Base-by-base conservation (phyloP, 2,797 vertebrate genomes). In the Semotilus atromaculatus region DNA sequence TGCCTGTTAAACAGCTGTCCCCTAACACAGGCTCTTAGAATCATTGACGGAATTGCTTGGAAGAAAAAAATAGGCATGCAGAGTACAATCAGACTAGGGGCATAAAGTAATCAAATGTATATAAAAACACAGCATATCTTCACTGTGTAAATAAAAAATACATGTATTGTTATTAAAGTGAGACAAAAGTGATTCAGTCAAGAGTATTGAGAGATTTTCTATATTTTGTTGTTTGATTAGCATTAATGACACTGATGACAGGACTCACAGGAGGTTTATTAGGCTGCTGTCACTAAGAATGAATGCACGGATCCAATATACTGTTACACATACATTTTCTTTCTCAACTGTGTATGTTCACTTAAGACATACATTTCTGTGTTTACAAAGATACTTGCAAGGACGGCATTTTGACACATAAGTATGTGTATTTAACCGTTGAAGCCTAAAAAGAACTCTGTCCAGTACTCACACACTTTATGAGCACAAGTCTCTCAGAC, bases 1-100 rank as follows among this genome's bases (percentile, higher is more conserved):
- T 86, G 71, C 34, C 29, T 26, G 58, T 78, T 79, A 67, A 85
- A 81, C 77, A 83, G 67, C 86, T 85, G 85, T 43, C 70, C 45
- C n/a, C 48, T 75, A 79, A 68, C 76, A 71, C 55, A 36, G 81
- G 23, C 72, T 55, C 48, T 48, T 58, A 26, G 38, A 48, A 58
- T 55, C 45, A 60, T 77, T 83, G 82, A 34, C 5, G 2, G 2
- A 71, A 78, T 36, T 34, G 21, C 13, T 62, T 58, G 60, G n/a
- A 62, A 8, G 53, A 84, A 53, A 58, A 36, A 48, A 70, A 71
- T 21, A 78, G 53, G 19, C 40, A 68, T 55, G n/a, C 58, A 83
- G 10, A 29, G 6, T 80, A 26, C 14, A 85, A 21, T 36, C 26
- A 60, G 21, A 71, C 26, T 64, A 64, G 8, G 21, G 21, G 8